These are phyloP conservation scores for Amorpha juglandis DNA, from an alignment of 2,888 invertebrate species.

Conservation along the genomic window DNA sequence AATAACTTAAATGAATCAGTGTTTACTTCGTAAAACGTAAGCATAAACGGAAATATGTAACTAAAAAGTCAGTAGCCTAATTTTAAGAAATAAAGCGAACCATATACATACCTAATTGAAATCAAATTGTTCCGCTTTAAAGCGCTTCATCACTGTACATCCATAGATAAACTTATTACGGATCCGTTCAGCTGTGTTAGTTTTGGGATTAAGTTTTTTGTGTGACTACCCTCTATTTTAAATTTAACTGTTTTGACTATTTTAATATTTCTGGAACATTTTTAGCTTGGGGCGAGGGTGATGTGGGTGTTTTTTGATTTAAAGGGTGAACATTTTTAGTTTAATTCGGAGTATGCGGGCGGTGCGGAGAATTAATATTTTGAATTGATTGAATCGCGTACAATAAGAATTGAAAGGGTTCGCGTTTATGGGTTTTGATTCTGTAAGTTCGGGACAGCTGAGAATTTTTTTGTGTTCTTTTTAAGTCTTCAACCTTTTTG, in stretches of 20 bases:
- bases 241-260: constrained; percentile 84
- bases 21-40: too few species aligned
- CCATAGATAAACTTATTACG: constrained; percentile 48
- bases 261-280: constrained; percentile 82
- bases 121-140: constrained; percentile 39
- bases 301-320: constrained; percentile 64
- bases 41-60: background rate
- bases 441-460: constrained; percentile 26
- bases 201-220: constrained; percentile 74
- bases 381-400: constrained; percentile 51
- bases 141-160: constrained; percentile 43
- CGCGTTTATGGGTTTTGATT: constrained; percentile 34
- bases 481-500: constrained; percentile 26
- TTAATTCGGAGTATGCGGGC: constrained; percentile 65
- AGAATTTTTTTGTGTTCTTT: constrained; percentile 21
- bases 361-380: constrained; percentile 59
- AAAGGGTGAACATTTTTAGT: constrained; percentile 68
- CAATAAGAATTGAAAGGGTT: constrained; percentile 29
- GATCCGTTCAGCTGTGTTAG: constrained; percentile 79
- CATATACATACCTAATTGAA: constrained; percentile 35
- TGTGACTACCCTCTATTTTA: constrained; percentile 74
- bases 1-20: too few species aligned
- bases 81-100: constrained; percentile 25
- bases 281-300: constrained; percentile 75
- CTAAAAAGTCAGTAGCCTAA: background rate